Evolutionary conservation across 1,140 invertebrate species (phyloP), one percentile per base, ranked within the genome.

Genomic region (Neuroterus valhalla): DNA sequence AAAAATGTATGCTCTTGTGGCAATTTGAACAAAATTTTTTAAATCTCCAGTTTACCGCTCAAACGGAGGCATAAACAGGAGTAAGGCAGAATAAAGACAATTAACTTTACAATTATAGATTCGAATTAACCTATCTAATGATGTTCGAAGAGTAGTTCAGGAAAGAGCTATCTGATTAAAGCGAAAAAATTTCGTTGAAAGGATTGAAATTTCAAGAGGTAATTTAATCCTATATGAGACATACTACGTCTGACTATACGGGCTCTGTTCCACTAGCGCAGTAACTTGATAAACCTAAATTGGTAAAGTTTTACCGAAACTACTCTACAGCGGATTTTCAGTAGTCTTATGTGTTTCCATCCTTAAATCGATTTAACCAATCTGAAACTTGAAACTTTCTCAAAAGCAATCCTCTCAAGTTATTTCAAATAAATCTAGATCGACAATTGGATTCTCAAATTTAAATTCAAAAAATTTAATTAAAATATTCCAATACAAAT

Each of bases 191-290:
- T 21, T 10, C 23, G 2, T 23, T 31, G 17, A 26, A 26, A 55
- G 31, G 31, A 38, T 38, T 48, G 14, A 55, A 26, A 23, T 55
- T 62, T 62, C 21, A 62, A 62, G 55, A 62, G 55, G 26, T 26
- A 23, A 62, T 38, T 14, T 26, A 62, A 62, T 31, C n/a, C 50
- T 52, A 5, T 52, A 19, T 52, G 19, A 52, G 14, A 31, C 23
- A 31, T 62, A 26, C 15, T 23, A 38, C 5, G 55, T 62, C 55
- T 62, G 23, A 62, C 55, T 15, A 15, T 31, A 3, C 23, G n/a
- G 52, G 11, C 8, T 55, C 52, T 55, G 21, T 55, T 62, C 26
- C 1, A 31, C 23, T 62, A 26, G 23, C 31, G 23, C 11, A 31
- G 52, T 62, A 55, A 48, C n/a, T 48, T 19, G 2, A 17, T 48